Conservation (phyloP, 2,888 invertebrate species). For the Dynastes grantii region DNA sequence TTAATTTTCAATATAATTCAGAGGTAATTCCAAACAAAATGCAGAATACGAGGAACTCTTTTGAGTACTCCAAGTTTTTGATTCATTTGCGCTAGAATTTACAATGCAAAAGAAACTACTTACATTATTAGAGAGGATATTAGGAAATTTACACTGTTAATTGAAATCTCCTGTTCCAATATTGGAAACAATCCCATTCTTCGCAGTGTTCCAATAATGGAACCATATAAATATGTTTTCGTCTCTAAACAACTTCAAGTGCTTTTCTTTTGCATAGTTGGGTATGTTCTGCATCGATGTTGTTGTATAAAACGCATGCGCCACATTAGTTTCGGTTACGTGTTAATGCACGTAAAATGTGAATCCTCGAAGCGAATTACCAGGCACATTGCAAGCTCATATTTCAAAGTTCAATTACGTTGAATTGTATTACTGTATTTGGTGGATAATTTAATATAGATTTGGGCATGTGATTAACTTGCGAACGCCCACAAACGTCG, state of each 20-base stretch:
- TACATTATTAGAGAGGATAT: too few relatives aligned
- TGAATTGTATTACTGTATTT: neutral
- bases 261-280: neutral
- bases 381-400: neutral
- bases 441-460: neutral
- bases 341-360: neutral
- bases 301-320: neutral
- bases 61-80: too few relatives aligned
- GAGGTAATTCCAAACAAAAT: too few relatives aligned
- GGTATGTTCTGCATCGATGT: neutral
- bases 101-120: too few relatives aligned
- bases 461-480: neutral
- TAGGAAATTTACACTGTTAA: too few relatives aligned
- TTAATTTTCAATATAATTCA: too few relatives aligned
- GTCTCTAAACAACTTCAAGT: neutral
- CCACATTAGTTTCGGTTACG: neutral
- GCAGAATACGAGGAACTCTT: too few relatives aligned
- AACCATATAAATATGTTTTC: neutral
- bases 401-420: neutral
- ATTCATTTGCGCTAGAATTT: too few relatives aligned
- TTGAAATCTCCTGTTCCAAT: neutral
- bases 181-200: neutral
- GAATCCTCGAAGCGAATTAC: neutral
- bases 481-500: too few relatives aligned
- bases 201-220: neutral